Conservation (phyloP, 2,888 invertebrate species). For the Boloria selene region DNA sequence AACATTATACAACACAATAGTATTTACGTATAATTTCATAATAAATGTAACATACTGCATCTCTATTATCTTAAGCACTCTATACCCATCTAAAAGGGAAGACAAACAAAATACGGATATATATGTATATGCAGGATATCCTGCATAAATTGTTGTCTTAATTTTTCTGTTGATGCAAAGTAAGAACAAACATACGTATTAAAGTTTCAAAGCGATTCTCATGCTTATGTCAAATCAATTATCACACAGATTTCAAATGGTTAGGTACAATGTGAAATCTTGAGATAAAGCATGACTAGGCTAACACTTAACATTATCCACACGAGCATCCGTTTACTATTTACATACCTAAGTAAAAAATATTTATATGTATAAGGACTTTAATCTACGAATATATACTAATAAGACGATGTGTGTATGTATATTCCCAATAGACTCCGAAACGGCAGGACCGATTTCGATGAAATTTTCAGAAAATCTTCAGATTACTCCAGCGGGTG, state of each 20-base stretch:
- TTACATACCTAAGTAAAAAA: too few species aligned
- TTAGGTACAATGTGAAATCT: conserved; percentile 15
- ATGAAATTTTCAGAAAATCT: background rate
- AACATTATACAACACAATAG: too few species aligned
- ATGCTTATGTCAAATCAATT: conserved; percentile 1
- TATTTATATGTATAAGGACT: background rate
- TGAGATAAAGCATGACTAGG: conserved; percentile 9
- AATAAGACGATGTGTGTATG: background rate
- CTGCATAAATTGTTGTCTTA: too few species aligned
- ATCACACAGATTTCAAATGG: background rate
- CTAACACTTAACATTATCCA: background rate
- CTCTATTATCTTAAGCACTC: too few species aligned
- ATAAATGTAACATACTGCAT: too few species aligned
- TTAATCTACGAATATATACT: background rate
- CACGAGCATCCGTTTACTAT: too few species aligned
- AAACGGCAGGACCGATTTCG: too few species aligned
- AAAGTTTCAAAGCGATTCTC: background rate
- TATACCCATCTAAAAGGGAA: too few species aligned
- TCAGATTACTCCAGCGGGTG: background rate
- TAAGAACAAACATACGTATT: background rate
- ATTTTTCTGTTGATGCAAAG: too few species aligned
- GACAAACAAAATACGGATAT: too few species aligned
- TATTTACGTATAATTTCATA: too few species aligned
- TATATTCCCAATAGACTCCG: background rate
- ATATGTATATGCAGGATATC: too few species aligned